A percentile compares a stretch with the other conserved stretches of the same genome.
Conservation (phyloP, 2,888 invertebrate species). For the Eupithecia subfuscata region DNA sequence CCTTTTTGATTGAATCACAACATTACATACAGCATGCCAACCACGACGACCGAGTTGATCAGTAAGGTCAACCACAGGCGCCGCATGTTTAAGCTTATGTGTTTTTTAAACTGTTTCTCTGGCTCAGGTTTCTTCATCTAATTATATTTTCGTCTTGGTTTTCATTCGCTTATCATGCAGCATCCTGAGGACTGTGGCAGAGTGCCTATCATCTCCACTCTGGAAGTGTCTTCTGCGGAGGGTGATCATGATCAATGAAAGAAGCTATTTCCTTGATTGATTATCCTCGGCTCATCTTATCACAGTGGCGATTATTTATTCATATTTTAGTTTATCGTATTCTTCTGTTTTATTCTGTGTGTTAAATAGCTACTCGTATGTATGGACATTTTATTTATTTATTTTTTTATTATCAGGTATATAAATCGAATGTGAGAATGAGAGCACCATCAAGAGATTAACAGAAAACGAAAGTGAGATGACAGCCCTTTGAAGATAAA, state of each 20-base stretch:
- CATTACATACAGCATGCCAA: constrained; percentile 9
- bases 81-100: constrained; percentile 15
- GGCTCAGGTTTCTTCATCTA: background rate
- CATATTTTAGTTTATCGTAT: too few species aligned
- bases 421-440: background rate
- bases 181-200: too few species aligned
- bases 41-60: constrained; percentile 29
- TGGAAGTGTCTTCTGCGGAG: too few species aligned
- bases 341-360: too few species aligned
- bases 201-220: too few species aligned
- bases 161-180: too few species aligned
- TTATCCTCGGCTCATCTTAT: too few species aligned
- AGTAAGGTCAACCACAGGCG: constrained; percentile 31
- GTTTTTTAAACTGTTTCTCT: constrained; percentile 11
- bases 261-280: too few species aligned
- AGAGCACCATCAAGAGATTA: background rate
- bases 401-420: background rate
- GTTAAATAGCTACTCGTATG: too few species aligned
- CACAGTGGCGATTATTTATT: too few species aligned
- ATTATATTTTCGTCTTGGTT: background rate
- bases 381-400: too few species aligned
- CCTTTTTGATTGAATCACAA: background rate
- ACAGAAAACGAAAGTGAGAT: constrained; percentile 9
- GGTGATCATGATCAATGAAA: too few species aligned
- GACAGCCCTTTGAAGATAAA: background rate